A percentile compares a stretch with the other conserved stretches of the same genome.
phyloP scores from a whole-genome alignment of 2,797 vertebrate species.

The Rhynchotus rufescens region DNA sequence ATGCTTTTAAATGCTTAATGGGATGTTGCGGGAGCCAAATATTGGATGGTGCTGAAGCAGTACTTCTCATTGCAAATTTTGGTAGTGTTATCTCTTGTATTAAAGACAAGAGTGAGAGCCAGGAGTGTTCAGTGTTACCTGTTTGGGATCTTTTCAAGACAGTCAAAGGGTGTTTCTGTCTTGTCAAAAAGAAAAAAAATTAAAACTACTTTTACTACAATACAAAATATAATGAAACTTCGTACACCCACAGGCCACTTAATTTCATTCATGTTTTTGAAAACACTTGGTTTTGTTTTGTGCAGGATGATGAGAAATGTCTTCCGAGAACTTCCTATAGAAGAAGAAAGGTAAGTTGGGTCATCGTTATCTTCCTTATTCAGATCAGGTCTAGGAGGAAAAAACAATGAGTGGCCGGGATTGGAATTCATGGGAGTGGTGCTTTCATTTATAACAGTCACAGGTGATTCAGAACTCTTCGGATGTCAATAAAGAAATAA shows the following conservation, averaged over 20 bases:
- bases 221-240: neutral
- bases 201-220: neutral
- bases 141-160: neutral
- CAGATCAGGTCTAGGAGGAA: neutral
- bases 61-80: neutral
- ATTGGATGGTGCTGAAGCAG: neutral
- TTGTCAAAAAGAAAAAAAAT: neutral
- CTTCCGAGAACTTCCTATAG: constrained; percentile 76
- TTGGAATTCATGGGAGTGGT: neutral
- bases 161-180: neutral
- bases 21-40: too few relatives aligned
- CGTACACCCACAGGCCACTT: neutral
- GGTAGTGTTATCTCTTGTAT: neutral
- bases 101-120: neutral
- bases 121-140: neutral
- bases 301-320: constrained; percentile 78
- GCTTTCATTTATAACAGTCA: neutral
- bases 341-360: constrained; percentile 76
- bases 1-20: neutral
- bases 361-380: neutral
- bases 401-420: neutral
- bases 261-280: neutral
- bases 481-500: neutral
- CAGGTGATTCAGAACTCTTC: neutral
- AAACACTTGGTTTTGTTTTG: neutral